Conservation (phyloP, 2,113 vertebrate genomes). For the Perca flavescens region DNA sequence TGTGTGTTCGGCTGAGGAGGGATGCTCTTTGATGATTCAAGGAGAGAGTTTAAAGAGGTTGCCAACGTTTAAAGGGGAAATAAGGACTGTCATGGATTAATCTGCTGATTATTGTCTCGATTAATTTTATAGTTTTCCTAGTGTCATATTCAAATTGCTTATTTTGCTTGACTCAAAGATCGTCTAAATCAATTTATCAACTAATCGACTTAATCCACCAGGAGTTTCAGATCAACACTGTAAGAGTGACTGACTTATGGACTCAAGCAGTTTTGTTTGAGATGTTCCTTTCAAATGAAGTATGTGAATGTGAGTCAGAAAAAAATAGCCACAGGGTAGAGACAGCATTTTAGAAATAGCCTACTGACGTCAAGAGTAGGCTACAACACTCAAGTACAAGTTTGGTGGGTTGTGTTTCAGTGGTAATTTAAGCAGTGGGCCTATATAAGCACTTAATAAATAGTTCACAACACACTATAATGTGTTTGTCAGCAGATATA, state of each 20-base stretch:
- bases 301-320: slow-evolving; percentile 19
- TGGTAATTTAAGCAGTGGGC: background rate
- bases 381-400: background rate
- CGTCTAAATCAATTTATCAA: background rate
- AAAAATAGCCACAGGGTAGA: background rate
- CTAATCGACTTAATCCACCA: background rate
- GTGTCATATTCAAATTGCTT: background rate
- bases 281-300: background rate
- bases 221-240: background rate
- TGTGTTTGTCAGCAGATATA: background rate
- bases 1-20: slow-evolving; percentile 21
- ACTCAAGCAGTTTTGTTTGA: background rate
- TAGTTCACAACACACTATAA: background rate
- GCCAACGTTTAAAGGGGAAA: slow-evolving; percentile 25
- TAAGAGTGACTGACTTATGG: background rate
- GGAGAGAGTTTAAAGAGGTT: background rate
- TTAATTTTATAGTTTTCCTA: background rate
- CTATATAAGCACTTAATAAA: background rate
- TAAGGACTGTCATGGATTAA: background rate
- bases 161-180: background rate
- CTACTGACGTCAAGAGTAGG: slow-evolving; percentile 15
- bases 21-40: slow-evolving; percentile 57
- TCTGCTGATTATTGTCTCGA: too few species aligned
- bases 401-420: background rate
- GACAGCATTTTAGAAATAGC: background rate